Evolutionary conservation across 2,113 vertebrate species (phyloP).

Genomic region (Syngnathus typhle): DNA sequence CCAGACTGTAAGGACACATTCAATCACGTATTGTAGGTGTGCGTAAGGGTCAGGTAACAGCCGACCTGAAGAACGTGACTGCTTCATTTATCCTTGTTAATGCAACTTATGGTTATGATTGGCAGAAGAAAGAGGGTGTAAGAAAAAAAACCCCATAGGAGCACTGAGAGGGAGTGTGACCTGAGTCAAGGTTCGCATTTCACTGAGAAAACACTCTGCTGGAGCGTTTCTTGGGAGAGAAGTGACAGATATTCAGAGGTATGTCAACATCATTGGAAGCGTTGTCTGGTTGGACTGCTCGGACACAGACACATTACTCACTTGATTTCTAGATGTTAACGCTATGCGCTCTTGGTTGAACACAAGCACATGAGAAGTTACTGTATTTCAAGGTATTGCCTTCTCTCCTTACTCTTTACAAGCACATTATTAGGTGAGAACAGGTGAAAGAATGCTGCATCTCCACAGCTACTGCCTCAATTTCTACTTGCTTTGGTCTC

Average conservation of each 20-base stretch:
- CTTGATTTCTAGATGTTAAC: conserved; percentile 9
- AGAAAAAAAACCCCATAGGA: conserved; percentile 36
- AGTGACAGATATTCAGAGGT: conserved; percentile 53
- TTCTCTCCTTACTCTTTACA: conserved; percentile 8
- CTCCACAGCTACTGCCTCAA: not conserved
- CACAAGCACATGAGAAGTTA: not conserved
- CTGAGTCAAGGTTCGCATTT: conserved; percentile 48
- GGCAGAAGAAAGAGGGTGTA: conserved; percentile 31
- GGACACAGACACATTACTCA: conserved; percentile 25
- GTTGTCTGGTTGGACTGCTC: conserved; percentile 25
- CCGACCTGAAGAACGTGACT: conserved; percentile 31
- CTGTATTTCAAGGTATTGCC: conserved; percentile 13
- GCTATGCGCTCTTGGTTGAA: not conserved
- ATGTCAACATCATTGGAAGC: conserved; percentile 52
- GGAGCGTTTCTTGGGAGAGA: conserved; percentile 34
- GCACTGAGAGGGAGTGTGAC: conserved; percentile 46
- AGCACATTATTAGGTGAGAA: not conserved
- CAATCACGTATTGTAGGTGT: conserved; percentile 19
- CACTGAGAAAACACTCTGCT: conserved; percentile 47
- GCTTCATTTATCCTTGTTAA: conserved; percentile 51
- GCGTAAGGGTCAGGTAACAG: conserved; percentile 27
- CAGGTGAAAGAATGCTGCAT: not conserved
- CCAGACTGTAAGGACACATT: conserved; percentile 48
- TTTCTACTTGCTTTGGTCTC: not conserved
- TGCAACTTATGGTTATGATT: conserved; percentile 35